Evolutionary conservation across 92 coral and sea anemone genomes (phyloP).

Genomic region (Heteractis magnifica): DNA sequence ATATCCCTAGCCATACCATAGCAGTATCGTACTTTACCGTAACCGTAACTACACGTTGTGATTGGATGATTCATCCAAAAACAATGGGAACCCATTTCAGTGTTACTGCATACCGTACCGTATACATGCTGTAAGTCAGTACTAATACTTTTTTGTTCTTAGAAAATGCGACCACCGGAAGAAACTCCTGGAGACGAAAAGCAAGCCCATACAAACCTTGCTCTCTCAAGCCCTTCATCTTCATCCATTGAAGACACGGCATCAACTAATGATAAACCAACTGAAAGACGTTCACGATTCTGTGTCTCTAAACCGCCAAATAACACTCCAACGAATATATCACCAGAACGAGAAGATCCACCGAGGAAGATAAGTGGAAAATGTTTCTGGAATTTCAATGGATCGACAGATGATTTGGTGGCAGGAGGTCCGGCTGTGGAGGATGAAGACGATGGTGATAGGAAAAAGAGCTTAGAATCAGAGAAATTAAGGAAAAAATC

Average conservation of each 20-base stretch:
- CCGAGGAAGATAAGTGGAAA: background rate
- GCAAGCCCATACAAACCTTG: background rate
- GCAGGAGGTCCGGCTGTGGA: background rate
- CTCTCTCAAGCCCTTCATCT: background rate
- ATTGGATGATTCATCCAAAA: too few relatives aligned
- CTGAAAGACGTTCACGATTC: conserved; percentile 4
- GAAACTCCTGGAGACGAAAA: background rate
- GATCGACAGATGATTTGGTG: background rate
- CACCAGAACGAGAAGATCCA: background rate
- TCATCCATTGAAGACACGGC: conserved; percentile 13
- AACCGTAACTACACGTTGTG: too few relatives aligned
- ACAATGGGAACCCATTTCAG: too few relatives aligned
- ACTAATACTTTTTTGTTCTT: background rate
- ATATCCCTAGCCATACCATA: background rate
- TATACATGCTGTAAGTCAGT: too few relatives aligned
- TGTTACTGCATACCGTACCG: too few relatives aligned
- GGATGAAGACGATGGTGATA: background rate
- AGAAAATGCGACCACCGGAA: background rate
- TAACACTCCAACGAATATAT: background rate
- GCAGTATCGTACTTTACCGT: too few relatives aligned
- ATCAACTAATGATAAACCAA: background rate
- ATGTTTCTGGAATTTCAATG: conserved; percentile 22
- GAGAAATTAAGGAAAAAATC: background rate
- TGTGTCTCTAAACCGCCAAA: conserved; percentile 1
- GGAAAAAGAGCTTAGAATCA: background rate